Conservation (phyloP, 2,113 vertebrate genomes). For the Engystomops pustulosus region DNA sequence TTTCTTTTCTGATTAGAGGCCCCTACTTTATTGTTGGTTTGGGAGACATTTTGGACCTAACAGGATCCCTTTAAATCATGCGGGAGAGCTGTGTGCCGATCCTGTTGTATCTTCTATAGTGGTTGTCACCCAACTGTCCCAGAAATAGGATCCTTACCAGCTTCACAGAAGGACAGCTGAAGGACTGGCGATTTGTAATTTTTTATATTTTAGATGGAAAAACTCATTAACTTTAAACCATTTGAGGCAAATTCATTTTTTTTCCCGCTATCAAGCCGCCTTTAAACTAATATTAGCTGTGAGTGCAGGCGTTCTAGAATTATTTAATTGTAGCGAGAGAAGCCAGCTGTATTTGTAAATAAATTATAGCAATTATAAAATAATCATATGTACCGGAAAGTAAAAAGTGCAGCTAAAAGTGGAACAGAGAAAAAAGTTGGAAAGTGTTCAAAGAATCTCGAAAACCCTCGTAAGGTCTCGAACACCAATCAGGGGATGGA, state of each 20-base stretch:
- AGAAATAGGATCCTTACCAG: neutral
- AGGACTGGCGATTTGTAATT: neutral
- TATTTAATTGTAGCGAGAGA: slow-evolving; percentile 23
- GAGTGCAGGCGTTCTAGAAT: neutral
- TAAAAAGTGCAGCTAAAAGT: slow-evolving; percentile 14
- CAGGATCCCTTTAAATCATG: no score
- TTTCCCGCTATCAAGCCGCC: neutral
- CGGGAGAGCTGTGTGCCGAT: no score
- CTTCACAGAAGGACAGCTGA: neutral
- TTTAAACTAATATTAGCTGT: slow-evolving; percentile 33
- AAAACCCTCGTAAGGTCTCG: neutral
- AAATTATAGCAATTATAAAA: slow-evolving; percentile 46
- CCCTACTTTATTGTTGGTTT: no score
- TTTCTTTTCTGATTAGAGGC: no score
- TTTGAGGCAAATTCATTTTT: neutral
- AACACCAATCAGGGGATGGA: neutral
- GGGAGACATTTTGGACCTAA: no score
- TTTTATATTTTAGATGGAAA: neutral
- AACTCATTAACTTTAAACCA: neutral
- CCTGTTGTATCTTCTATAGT: no score
- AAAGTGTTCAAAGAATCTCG: neutral
- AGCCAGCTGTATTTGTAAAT: slow-evolving; percentile 25
- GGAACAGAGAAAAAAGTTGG: slow-evolving; percentile 9
- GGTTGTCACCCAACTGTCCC: neutral
- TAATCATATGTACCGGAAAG: slow-evolving; percentile 34